A percentile compares a stretch with the other conserved stretches of the same genome.
Evolutionary conservation across 2,113 vertebrate genomes (phyloP).

Genomic region (Kryptolebias marmoratus): DNA sequence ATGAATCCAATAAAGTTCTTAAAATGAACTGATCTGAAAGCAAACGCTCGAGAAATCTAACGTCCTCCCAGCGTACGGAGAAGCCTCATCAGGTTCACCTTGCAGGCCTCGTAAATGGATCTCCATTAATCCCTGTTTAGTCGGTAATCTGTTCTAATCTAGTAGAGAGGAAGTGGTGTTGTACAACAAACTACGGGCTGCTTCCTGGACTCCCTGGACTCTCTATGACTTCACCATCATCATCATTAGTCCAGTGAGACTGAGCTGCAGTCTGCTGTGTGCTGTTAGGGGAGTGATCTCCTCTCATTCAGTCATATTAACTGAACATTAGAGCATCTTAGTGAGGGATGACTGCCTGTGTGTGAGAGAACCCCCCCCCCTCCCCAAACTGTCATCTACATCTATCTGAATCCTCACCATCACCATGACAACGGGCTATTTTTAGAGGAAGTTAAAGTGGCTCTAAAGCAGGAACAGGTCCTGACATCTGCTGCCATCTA

Average conservation of each 20-base stretch:
- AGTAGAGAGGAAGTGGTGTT: neutral
- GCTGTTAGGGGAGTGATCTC: neutral
- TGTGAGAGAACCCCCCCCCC: neutral
- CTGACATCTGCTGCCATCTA: conserved; percentile 24
- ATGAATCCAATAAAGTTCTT: neutral
- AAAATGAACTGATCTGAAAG: neutral
- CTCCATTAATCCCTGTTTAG: conserved; percentile 38
- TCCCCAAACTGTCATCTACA: neutral
- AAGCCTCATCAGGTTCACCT: conserved; percentile 9
- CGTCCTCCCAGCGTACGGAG: neutral
- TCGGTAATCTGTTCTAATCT: conserved; percentile 50
- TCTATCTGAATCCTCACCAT: conserved; percentile 25
- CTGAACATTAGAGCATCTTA: neutral
- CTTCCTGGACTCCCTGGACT: neutral
- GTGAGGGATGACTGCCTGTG: neutral
- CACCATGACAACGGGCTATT: conserved; percentile 39
- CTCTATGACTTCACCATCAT: neutral
- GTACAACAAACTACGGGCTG: neutral
- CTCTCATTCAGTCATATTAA: neutral
- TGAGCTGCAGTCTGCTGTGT: neutral
- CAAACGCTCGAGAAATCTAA: neutral
- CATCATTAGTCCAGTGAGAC: neutral
- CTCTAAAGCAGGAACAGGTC: neutral
- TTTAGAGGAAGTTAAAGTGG: conserved; percentile 10
- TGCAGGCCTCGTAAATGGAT: conserved; percentile 20